These are phyloP conservation scores for Ceyx melanurus DNA, from an alignment of 2,113 vertebrate species.

Conservation along the genomic window DNA sequence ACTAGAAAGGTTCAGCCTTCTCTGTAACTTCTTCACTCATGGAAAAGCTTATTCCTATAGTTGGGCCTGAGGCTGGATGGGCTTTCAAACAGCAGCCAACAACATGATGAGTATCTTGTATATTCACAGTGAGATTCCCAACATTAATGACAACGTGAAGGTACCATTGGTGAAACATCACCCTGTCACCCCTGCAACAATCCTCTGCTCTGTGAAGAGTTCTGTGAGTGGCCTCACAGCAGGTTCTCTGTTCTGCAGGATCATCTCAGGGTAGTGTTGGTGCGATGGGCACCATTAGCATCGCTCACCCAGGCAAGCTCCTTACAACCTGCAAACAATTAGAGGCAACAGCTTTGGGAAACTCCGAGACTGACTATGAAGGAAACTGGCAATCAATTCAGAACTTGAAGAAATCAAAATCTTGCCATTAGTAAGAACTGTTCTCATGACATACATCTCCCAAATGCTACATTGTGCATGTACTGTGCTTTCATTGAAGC, in stretches of 20 bases:
- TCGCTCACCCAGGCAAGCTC: neutral
- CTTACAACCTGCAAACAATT: neutral
- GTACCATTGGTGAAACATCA: too few relatives aligned
- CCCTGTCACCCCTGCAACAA: too few relatives aligned
- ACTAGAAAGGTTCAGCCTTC: neutral
- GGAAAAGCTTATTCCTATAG: neutral
- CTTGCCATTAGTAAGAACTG: constrained; percentile 27
- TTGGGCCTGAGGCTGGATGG: neutral
- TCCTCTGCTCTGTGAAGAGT: too few relatives aligned
- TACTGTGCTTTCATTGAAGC: neutral
- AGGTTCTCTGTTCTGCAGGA: too few relatives aligned
- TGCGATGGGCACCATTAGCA: too few relatives aligned
- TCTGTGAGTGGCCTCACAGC: too few relatives aligned
- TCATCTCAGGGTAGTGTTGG: too few relatives aligned
- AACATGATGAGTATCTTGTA: neutral
- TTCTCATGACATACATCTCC: constrained; percentile 19
- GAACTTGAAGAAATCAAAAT: constrained; percentile 28
- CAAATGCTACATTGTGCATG: neutral
- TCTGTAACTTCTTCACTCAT: neutral
- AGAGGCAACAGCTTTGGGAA: neutral
- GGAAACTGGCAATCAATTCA: neutral
- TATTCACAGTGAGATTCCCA: too few relatives aligned
- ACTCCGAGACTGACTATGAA: too few relatives aligned
- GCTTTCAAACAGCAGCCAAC: neutral
- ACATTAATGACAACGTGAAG: too few relatives aligned